A percentile compares a stretch with the other conserved stretches of the same genome.
These are phyloP conservation scores for Drosophila sechellia DNA, from an alignment of 1,140 invertebrate species.

Conservation along the genomic window DNA sequence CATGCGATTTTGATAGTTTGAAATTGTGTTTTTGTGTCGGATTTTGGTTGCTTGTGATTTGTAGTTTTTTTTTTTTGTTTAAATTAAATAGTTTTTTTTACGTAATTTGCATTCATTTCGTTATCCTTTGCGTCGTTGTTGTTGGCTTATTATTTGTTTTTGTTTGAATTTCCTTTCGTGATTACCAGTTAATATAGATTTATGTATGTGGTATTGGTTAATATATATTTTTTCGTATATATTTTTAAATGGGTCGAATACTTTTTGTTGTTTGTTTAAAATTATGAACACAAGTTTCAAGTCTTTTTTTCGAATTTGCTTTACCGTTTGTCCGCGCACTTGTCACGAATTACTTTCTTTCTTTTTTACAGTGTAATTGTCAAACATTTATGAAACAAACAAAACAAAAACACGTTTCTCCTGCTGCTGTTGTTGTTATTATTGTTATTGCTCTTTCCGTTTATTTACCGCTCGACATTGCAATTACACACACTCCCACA, in stretches of 20 bases:
- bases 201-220: slow-evolving; percentile 28
- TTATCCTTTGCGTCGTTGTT: slow-evolving; percentile 39
- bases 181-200: slow-evolving; percentile 40
- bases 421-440: slow-evolving; percentile 4
- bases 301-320: slow-evolving; percentile 67
- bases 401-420: slow-evolving; percentile 16
- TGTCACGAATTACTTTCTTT: not conserved
- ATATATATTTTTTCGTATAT: slow-evolving; percentile 44
- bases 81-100: slow-evolving; percentile 21
- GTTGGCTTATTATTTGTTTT: slow-evolving; percentile 16
- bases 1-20: slow-evolving; percentile 41
- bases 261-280: slow-evolving; percentile 58
- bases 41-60: slow-evolving; percentile 40
- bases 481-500: slow-evolving; percentile 27
- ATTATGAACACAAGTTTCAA: slow-evolving; percentile 77
- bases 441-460: slow-evolving; percentile 32
- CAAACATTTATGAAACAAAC: slow-evolving; percentile 18
- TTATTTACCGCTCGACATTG: slow-evolving; percentile 38
- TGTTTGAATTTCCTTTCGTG: slow-evolving; percentile 9
- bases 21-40: slow-evolving; percentile 9
- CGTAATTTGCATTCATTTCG: slow-evolving; percentile 13
- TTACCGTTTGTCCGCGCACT: slow-evolving; percentile 25
- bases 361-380: slow-evolving; percentile 14
- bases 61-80: slow-evolving; percentile 1
- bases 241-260: slow-evolving; percentile 40